Conservation (phyloP, 2,797 vertebrate species). For the Anas bahamensis region DNA sequence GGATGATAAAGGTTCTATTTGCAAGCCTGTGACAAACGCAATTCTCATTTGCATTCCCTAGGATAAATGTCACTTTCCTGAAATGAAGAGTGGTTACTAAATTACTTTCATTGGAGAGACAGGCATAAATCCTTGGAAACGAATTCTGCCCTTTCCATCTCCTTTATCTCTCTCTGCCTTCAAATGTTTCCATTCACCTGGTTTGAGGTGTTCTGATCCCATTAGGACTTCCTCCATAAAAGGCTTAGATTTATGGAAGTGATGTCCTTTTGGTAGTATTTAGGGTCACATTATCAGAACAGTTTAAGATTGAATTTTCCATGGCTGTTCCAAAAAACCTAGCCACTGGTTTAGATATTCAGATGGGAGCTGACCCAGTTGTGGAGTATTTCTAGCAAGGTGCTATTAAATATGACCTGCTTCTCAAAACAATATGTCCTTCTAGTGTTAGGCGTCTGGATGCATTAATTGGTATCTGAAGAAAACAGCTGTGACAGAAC, state of each 20-base stretch:
- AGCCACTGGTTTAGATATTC: background rate
- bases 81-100: background rate
- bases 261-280: background rate
- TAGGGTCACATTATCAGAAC: conserved; percentile 15
- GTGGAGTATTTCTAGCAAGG: conserved; percentile 26
- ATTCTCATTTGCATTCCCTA: background rate
- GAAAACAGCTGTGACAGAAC: background rate
- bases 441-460: background rate
- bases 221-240: background rate
- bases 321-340: background rate
- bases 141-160: background rate
- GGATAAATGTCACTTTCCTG: background rate
- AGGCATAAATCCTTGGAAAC: background rate
- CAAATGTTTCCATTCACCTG: background rate
- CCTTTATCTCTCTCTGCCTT: background rate
- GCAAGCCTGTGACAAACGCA: background rate
- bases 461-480: background rate
- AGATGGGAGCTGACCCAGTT: conserved; percentile 36
- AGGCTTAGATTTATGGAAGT: background rate
- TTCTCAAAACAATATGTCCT: conserved; percentile 6
- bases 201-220: background rate
- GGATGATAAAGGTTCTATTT: background rate
- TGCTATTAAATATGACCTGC: conserved; percentile 53
- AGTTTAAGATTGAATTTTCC: conserved; percentile 14
- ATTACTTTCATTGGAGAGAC: background rate